These are phyloP conservation scores for Acipenser ruthenus DNA, from an alignment of 2,797 vertebrate genomes.

Conservation along the genomic window DNA sequence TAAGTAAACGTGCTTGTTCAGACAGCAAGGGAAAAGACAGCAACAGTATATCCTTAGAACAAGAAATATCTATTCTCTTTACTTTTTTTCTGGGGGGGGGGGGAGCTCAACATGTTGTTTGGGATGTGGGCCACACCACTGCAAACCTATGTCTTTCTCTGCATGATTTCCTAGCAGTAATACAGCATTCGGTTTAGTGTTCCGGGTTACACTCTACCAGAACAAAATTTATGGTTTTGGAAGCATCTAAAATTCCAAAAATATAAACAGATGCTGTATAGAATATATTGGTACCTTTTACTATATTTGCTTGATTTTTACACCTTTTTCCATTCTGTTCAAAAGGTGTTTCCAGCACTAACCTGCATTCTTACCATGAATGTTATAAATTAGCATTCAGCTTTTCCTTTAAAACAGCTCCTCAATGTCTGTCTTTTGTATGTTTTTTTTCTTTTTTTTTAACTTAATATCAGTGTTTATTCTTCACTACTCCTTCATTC, in stretches of 20 bases:
- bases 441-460: neutral
- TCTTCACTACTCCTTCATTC: too few species aligned
- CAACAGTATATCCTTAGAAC: too few species aligned
- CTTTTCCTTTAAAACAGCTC: neutral
- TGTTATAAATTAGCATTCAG: neutral
- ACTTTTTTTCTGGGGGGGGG: neutral
- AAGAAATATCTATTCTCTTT: neutral
- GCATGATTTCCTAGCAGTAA: neutral
- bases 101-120: neutral
- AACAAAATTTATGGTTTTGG: neutral
- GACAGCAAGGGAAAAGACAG: neutral
- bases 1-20: neutral
- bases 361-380: too few species aligned
- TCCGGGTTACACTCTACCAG: neutral
- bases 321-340: neutral
- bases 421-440: neutral
- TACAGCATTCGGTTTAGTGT: neutral
- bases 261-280: neutral
- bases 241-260: neutral
- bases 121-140: constrained; percentile 2
- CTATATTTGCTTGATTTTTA: neutral
- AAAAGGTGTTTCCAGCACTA: neutral
- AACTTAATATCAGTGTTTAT: too few species aligned
- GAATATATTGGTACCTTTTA: neutral
- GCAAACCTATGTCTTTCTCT: neutral